phyloP scores from a whole-genome alignment of 2,113 vertebrate species.

The Heterochromis multidens region DNA sequence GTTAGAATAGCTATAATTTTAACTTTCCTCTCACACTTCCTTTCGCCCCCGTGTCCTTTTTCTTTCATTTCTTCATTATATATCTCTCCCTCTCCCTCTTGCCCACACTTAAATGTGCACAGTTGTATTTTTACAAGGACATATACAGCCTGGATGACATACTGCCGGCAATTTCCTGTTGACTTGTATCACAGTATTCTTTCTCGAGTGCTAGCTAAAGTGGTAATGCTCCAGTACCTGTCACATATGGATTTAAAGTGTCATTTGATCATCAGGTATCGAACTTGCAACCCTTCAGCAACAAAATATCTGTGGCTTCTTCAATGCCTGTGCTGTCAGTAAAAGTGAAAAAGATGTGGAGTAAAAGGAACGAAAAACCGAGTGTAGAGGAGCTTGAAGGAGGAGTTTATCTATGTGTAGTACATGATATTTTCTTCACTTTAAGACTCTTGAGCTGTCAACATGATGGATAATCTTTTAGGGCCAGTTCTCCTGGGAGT shows the following conservation, averaged over 20 bases:
- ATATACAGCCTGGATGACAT: constrained; percentile 51
- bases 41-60: background rate
- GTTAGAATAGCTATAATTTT: background rate
- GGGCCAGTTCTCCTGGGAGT: constrained; percentile 58
- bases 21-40: background rate
- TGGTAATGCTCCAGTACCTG: constrained; percentile 19
- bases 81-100: constrained; percentile 24
- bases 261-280: constrained; percentile 1
- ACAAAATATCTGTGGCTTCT: background rate
- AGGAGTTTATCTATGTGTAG: constrained; percentile 54
- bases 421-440: constrained; percentile 66
- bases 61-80: constrained; percentile 18
- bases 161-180: constrained; percentile 36
- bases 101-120: constrained; percentile 30
- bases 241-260: constrained; percentile 45
- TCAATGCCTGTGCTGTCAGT: constrained; percentile 10
- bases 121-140: constrained; percentile 69
- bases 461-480: constrained; percentile 69
- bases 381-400: constrained; percentile 9
- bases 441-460: constrained; percentile 66
- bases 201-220: constrained; percentile 38
- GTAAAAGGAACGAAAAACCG: constrained; percentile 13
- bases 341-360: constrained; percentile 18
- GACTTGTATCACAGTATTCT: constrained; percentile 19
- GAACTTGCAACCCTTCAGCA: background rate